These are phyloP conservation scores for Okamejei kenojei DNA, from an alignment of 2,797 vertebrate genomes.

Conservation along the genomic window DNA sequence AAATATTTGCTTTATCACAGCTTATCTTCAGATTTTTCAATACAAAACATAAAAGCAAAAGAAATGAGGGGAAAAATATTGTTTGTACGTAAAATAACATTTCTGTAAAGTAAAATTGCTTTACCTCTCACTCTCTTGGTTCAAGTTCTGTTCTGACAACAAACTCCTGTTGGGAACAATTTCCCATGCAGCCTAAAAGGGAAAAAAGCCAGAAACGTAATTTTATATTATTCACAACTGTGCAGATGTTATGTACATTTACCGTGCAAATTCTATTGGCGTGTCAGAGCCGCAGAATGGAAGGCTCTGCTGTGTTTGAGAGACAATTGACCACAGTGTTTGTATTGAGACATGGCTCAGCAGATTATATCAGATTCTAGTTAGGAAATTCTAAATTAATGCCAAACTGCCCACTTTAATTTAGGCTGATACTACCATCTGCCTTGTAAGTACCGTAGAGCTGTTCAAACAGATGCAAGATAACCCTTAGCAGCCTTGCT, in stretches of 20 bases:
- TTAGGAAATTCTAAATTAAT: background rate
- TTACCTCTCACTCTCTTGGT: slow-evolving; percentile 26
- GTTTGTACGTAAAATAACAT: background rate
- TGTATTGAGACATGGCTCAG: background rate
- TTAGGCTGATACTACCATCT: background rate
- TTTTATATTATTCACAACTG: background rate
- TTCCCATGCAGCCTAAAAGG: slow-evolving; percentile 3
- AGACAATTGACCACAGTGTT: background rate
- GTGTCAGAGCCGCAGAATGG: background rate
- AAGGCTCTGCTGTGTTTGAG: no score
- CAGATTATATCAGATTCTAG: background rate
- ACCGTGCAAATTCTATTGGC: background rate
- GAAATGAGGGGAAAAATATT: background rate
- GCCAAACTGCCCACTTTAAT: background rate
- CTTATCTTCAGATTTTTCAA: background rate
- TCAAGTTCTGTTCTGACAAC: background rate
- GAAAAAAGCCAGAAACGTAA: background rate
- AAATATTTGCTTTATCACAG: background rate
- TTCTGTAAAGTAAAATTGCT: background rate
- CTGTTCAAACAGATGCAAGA: background rate
- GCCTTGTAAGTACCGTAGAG: background rate
- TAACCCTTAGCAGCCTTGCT: background rate
- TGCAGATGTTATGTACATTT: background rate
- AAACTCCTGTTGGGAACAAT: background rate
- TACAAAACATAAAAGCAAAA: background rate